Evolutionary conservation across 2,113 vertebrate genomes (phyloP).

Genomic region (Mastomys natalensis): DNA sequence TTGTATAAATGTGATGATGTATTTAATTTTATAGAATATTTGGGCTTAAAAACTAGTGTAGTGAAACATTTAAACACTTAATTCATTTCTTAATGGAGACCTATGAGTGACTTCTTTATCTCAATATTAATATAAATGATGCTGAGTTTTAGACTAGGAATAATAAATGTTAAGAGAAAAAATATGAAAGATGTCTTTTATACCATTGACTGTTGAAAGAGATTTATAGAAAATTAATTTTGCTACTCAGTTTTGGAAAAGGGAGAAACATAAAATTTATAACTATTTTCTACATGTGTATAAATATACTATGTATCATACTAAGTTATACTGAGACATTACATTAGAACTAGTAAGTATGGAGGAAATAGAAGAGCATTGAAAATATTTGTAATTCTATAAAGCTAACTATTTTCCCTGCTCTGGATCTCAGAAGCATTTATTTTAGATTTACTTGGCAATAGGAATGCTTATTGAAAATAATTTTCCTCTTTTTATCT

Average conservation of each 20-base stretch:
- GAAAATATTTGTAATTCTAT: neutral
- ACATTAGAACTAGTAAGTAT: neutral
- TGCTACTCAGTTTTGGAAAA: neutral
- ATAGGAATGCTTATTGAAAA: constrained; percentile 47
- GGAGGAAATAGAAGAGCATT: neutral
- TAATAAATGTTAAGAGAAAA: neutral
- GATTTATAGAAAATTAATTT: neutral
- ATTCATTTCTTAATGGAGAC: neutral
- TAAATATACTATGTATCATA: neutral
- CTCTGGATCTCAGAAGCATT: constrained; percentile 1
- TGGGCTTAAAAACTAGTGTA: neutral
- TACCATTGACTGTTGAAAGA: neutral
- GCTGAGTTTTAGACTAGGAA: neutral
- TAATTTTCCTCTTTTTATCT: constrained; percentile 42
- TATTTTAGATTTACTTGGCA: constrained; percentile 26
- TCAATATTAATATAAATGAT: neutral
- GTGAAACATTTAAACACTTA: neutral
- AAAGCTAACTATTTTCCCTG: neutral
- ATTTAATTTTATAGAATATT: neutral
- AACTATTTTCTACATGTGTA: neutral
- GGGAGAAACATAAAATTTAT: neutral
- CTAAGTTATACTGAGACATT: neutral
- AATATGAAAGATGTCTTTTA: neutral
- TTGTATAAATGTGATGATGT: neutral
- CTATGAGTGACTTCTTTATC: neutral